Evolutionary conservation across 2,888 invertebrate genomes (phyloP).

Genomic region (Caenorhabditis sp.): DNA sequence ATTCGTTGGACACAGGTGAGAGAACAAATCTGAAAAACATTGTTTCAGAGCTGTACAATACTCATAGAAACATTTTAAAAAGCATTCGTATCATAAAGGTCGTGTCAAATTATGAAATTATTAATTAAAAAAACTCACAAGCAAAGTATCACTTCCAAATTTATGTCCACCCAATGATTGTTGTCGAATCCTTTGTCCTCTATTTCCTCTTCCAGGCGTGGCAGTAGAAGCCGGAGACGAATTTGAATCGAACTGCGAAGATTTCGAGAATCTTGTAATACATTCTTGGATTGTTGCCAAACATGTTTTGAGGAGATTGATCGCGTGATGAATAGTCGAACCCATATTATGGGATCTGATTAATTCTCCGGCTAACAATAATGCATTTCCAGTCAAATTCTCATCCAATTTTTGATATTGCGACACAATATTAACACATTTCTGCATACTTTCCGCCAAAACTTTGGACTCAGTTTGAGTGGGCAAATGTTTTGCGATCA

Average conservation of each 20-base stretch:
- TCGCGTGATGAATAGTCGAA: slow-evolving; percentile 56
- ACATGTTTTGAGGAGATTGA: slow-evolving; percentile 52
- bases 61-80: slow-evolving; percentile 1
- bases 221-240: slow-evolving; percentile 7
- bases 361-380: slow-evolving; percentile 62
- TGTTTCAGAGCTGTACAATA: not conserved
- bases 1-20: slow-evolving; percentile 63
- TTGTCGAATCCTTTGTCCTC: slow-evolving; percentile 52
- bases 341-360: slow-evolving; percentile 63
- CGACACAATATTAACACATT: slow-evolving; percentile 51
- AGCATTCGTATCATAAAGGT: too few species aligned
- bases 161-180: slow-evolving; percentile 50
- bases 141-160: slow-evolving; percentile 49
- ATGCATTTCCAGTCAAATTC: slow-evolving; percentile 59
- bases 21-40: slow-evolving; percentile 58
- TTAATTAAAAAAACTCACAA: slow-evolving; percentile 44
- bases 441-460: slow-evolving; percentile 56
- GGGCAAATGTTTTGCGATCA: slow-evolving; percentile 60
- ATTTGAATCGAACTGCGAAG: slow-evolving; percentile 18
- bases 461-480: slow-evolving; percentile 48
- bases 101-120: not conserved
- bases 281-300: slow-evolving; percentile 54
- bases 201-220: slow-evolving; percentile 10
- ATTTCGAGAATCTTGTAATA: slow-evolving; percentile 25
- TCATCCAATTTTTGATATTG: slow-evolving; percentile 61